Conservation (phyloP, 2,888 invertebrate genomes). For the Polyommatus icarus region DNA sequence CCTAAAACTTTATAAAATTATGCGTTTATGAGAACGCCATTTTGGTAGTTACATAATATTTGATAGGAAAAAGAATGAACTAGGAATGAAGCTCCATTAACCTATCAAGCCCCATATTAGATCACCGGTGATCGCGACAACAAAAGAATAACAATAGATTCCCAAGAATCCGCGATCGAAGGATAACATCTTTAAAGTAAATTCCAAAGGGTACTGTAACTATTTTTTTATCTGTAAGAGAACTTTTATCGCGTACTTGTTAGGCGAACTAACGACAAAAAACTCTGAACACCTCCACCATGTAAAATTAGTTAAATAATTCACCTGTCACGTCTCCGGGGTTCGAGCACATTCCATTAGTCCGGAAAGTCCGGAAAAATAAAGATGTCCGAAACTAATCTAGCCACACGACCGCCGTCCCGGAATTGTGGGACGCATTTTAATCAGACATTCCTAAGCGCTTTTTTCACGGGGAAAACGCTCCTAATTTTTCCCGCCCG, state of each 20-base stretch:
- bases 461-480: slow-evolving; percentile 54
- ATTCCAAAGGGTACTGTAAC: too few relatives aligned
- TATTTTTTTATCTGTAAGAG: not conserved
- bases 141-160: too few relatives aligned
- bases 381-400: slow-evolving; percentile 69
- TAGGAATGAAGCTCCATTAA: too few relatives aligned
- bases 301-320: slow-evolving; percentile 30
- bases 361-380: slow-evolving; percentile 58
- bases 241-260: not conserved
- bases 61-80: too few relatives aligned
- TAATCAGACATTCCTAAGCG: slow-evolving; percentile 71
- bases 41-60: too few relatives aligned
- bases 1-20: too few relatives aligned
- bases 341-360: slow-evolving; percentile 46
- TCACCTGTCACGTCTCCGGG: slow-evolving; percentile 50
- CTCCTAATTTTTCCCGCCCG: slow-evolving; percentile 52
- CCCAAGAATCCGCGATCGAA: too few relatives aligned
- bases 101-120: too few relatives aligned
- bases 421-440: slow-evolving; percentile 59
- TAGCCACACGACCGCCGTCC: slow-evolving; percentile 59
- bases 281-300: not conserved
- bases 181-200: too few relatives aligned
- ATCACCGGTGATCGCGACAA: too few relatives aligned
- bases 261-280: not conserved
- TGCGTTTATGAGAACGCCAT: too few relatives aligned